A percentile compares a stretch with the other conserved stretches of the same genome.
These are phyloP conservation scores for Lutra lutra DNA, from an alignment of 2,797 vertebrate species.

Conservation along the genomic window DNA sequence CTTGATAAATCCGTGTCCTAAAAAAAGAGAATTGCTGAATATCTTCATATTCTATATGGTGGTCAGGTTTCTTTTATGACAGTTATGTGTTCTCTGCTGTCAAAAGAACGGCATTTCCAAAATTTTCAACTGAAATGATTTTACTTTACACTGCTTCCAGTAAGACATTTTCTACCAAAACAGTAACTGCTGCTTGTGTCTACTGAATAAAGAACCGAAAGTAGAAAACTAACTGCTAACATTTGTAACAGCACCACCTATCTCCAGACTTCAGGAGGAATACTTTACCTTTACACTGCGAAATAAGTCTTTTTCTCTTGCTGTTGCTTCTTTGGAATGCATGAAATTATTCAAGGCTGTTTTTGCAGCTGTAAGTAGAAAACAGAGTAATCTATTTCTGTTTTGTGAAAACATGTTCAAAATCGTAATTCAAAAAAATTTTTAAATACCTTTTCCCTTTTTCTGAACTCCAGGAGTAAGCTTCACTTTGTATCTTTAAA, in stretches of 20 bases:
- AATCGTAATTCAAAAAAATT: fast-evolving
- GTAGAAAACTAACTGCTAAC: background rate
- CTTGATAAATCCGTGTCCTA: conserved; percentile 96
- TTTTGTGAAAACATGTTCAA: background rate
- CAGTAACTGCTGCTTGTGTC: background rate
- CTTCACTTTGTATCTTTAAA: conserved; percentile 95
- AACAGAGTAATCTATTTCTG: conserved; percentile 22
- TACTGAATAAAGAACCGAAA: background rate
- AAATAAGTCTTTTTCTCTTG: conserved; percentile 96
- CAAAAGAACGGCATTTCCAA: conserved; percentile 26
- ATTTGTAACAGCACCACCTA: background rate
- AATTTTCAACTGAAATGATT: conserved; percentile 23
- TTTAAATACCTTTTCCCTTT: conserved; percentile 95
- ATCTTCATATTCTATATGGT: background rate
- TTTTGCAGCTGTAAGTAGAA: conserved; percentile 91
- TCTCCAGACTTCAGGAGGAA: conserved; percentile 13
- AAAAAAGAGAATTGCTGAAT: conserved; percentile 62
- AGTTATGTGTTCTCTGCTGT: background rate
- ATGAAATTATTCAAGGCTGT: conserved; percentile 96
- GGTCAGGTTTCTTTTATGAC: background rate
- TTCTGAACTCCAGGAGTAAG: conserved; percentile 97
- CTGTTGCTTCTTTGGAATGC: conserved; percentile 92
- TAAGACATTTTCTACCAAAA: conserved; percentile 42
- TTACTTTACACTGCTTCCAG: conserved; percentile 26
- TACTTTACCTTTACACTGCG: conserved; percentile 95